Evolutionary conservation across 2,888 invertebrate species (phyloP).

Genomic region (Drosophila infuscata): DNA sequence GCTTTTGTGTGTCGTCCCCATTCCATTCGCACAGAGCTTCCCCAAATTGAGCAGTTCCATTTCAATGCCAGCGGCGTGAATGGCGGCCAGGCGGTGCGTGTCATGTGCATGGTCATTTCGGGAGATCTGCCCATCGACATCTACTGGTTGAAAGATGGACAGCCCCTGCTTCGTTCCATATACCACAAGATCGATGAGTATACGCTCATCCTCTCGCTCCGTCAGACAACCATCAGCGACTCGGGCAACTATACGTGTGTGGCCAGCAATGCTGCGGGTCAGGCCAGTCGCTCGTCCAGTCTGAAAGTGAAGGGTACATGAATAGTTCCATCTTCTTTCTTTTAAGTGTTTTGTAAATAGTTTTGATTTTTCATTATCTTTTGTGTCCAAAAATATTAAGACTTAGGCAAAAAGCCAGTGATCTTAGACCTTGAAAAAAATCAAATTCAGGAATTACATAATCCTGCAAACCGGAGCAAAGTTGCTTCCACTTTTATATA

Average conservation of each 20-base stretch:
- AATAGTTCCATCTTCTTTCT: not conserved
- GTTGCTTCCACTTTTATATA: not conserved
- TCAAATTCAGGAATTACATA: not conserved
- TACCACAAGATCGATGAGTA: slow-evolving; percentile 86
- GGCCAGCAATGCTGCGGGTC: slow-evolving; percentile 87
- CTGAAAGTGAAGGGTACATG: slow-evolving; percentile 87
- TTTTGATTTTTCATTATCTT: slow-evolving; percentile 4
- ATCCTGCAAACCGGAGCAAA: not conserved
- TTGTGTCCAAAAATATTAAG: slow-evolving; percentile 25
- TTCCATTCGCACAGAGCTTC: slow-evolving; percentile 83
- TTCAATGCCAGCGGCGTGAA: slow-evolving; percentile 86
- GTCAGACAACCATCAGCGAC: slow-evolving; percentile 84
- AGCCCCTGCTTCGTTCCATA: slow-evolving; percentile 82
- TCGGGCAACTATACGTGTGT: slow-evolving; percentile 87
- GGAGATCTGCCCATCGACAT: slow-evolving; percentile 93
- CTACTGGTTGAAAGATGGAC: slow-evolving; percentile 87
- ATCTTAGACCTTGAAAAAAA: not conserved
- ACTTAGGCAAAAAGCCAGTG: slow-evolving; percentile 15
- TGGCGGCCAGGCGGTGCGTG: slow-evolving; percentile 86
- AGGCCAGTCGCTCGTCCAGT: slow-evolving; percentile 86
- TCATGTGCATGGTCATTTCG: slow-evolving; percentile 89
- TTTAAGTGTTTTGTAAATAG: slow-evolving; percentile 8
- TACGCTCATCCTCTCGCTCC: slow-evolving; percentile 85
- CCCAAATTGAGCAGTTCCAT: slow-evolving; percentile 86
- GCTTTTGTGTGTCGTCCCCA: slow-evolving; percentile 55